Evolutionary conservation across 2,888 invertebrate genomes (phyloP).

Genomic region (Tuberolachnus salignus): DNA sequence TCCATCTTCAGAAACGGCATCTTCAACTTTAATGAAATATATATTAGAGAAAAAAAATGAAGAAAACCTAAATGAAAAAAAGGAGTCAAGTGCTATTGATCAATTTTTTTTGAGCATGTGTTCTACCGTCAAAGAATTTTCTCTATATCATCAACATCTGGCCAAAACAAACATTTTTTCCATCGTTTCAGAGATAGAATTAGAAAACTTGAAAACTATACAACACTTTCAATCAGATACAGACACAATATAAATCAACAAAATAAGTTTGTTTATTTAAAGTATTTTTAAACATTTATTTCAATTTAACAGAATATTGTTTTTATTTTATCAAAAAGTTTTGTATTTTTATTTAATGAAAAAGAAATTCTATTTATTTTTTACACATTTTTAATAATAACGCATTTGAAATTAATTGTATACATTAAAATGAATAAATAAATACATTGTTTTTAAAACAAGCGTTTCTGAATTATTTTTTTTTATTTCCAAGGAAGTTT

Average conservation of each 20-base stretch:
- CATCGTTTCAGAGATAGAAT: constrained; percentile 27
- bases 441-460: too few species aligned
- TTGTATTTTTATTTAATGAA: too few species aligned
- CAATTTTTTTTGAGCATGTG: constrained; percentile 32
- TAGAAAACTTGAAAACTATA: constrained; percentile 2
- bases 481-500: constrained; percentile 16
- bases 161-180: constrained; percentile 27
- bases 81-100: constrained; percentile 18
- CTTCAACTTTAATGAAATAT: constrained; percentile 29
- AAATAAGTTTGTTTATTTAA: too few species aligned
- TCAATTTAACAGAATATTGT: too few species aligned
- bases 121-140: constrained; percentile 23
- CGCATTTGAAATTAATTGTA: too few species aligned
- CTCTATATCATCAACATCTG: neutral
- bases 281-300: too few species aligned
- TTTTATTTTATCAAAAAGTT: too few species aligned
- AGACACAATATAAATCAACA: constrained; percentile 2
- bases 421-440: too few species aligned
- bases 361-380: too few species aligned
- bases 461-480: too few species aligned
- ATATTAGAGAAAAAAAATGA: constrained; percentile 26
- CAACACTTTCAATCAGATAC: constrained; percentile 15
- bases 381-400: too few species aligned
- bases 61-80: constrained; percentile 15
- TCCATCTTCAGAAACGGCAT: constrained; percentile 11